A percentile compares a stretch with the other conserved stretches of the same genome.
phyloP scores from a whole-genome alignment of 2,113 vertebrate genomes.

The Tachuris rubrigastra region DNA sequence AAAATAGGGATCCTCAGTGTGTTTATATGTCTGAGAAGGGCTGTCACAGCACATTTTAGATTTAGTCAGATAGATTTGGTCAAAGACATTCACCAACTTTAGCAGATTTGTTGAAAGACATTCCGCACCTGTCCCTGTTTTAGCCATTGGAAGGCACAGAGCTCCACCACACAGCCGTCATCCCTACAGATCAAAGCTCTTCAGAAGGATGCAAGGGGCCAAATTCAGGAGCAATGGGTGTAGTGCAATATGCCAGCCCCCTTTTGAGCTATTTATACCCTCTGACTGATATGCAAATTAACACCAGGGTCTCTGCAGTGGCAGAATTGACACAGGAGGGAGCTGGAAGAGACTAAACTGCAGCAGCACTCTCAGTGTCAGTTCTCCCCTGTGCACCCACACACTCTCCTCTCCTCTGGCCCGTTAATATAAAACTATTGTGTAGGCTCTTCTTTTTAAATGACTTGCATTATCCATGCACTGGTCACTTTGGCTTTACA shows the following conservation, averaged over 20 bases:
- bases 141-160: not conserved
- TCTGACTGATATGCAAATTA: not conserved
- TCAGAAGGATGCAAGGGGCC: not conserved
- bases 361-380: not conserved
- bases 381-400: accelerated
- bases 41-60: not conserved
- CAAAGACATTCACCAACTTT: not conserved
- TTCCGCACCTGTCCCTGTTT: not conserved
- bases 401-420: not conserved
- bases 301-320: not conserved
- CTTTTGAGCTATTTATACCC: not conserved
- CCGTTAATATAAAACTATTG: not conserved
- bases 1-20: not conserved
- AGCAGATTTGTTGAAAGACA: not conserved
- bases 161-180: not conserved
- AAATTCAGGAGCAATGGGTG: not conserved
- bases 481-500: not conserved
- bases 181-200: not conserved
- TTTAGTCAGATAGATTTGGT: not conserved
- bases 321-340: not conserved
- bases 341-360: not conserved
- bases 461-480: not conserved
- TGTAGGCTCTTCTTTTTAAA: not conserved
- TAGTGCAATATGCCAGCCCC: not conserved
- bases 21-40: not conserved